Conservation (phyloP, 2,888 invertebrate genomes). For the Dryocosmus kuriphilus region DNA sequence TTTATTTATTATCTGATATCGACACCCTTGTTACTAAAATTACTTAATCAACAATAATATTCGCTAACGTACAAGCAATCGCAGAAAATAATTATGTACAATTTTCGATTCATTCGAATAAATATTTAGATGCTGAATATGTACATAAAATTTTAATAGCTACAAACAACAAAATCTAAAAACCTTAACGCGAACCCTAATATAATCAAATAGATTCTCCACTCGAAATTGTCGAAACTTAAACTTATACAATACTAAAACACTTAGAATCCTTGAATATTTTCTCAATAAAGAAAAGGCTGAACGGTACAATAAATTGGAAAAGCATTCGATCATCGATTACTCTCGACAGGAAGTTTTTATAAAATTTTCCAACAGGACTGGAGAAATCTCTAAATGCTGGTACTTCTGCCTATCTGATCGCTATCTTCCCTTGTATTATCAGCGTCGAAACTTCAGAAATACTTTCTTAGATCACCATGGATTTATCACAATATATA, state of each 20-base stretch:
- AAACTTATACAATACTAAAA: not conserved
- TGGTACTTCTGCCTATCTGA: conserved; percentile 45
- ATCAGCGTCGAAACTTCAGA: conserved; percentile 64
- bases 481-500: conserved; percentile 77
- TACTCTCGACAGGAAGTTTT: conserved; percentile 36
- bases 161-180: conserved; percentile 3
- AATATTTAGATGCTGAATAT: not conserved
- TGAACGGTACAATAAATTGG: not conserved
- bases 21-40: not conserved
- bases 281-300: not conserved
- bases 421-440: conserved; percentile 46
- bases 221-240: not conserved
- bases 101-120: not conserved
- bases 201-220: not conserved
- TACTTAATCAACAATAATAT: not conserved
- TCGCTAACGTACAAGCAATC: not conserved
- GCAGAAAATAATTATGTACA: not conserved
- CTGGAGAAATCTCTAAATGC: conserved; percentile 50
- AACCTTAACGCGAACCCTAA: not conserved
- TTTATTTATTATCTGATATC: not conserved
- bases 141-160: conserved; percentile 9
- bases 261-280: conserved; percentile 2
- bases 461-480: conserved; percentile 78
- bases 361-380: conserved; percentile 23
- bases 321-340: conserved; percentile 29